Conservation (phyloP, 2,888 invertebrate species). For the Agrotis ipsilon region DNA sequence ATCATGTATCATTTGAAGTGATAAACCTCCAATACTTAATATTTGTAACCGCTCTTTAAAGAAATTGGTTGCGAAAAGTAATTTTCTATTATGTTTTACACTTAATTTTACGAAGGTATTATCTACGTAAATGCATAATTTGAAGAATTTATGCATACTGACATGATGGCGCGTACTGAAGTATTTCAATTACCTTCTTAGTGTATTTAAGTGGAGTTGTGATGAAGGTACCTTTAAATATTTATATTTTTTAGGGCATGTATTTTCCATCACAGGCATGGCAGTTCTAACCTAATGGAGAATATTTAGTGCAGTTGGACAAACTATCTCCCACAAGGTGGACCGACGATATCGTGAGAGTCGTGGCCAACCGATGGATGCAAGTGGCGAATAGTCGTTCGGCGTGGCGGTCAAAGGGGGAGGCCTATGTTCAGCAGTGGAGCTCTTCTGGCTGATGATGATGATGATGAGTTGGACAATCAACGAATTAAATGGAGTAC, state of each 20-base stretch:
- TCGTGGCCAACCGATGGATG: too few relatives aligned
- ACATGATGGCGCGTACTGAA: background rate
- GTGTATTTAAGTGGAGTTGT: conserved; percentile 9
- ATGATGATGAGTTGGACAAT: too few relatives aligned
- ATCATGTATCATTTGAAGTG: conserved; percentile 44
- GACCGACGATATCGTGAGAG: too few relatives aligned
- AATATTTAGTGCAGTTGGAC: too few relatives aligned
- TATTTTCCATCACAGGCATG: background rate
- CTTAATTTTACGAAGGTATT: conserved; percentile 21
- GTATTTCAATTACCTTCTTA: conserved; percentile 42
- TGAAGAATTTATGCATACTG: conserved; percentile 29
- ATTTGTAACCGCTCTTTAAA: conserved; percentile 28
- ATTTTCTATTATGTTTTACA: conserved; percentile 41
- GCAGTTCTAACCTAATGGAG: background rate
- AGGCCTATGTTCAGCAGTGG: too few relatives aligned
- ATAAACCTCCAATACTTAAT: conserved; percentile 36
- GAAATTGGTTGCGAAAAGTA: conserved; percentile 46
- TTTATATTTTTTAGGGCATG: background rate
- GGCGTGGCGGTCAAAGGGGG: too few relatives aligned
- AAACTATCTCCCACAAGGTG: too few relatives aligned
- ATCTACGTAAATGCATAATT: conserved; percentile 24
- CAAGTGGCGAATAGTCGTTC: too few relatives aligned
- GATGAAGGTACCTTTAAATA: conserved; percentile 16
- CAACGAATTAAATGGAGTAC: too few relatives aligned
- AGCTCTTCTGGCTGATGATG: too few relatives aligned